Conservation (phyloP, 1,140 invertebrate genomes). For the Cyphomyrmex costatus region DNA sequence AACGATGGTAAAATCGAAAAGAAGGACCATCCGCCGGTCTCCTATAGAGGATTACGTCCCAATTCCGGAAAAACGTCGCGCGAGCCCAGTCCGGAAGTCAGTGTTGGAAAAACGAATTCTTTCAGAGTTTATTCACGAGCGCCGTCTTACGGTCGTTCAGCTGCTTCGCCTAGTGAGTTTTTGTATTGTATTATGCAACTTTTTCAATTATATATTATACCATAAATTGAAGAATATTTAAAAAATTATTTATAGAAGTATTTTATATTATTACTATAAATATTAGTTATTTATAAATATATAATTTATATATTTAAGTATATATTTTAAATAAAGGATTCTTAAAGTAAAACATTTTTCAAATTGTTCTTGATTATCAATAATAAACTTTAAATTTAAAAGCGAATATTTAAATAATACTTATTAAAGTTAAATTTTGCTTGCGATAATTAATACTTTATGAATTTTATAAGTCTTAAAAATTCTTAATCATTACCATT, state of each 20-base stretch:
- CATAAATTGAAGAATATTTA: not conserved
- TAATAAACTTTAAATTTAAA: not conserved
- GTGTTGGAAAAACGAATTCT: conserved; percentile 77
- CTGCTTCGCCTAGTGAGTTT: conserved; percentile 76
- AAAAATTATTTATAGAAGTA: not conserved
- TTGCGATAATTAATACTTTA: not conserved
- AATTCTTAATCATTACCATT: conserved; percentile 1
- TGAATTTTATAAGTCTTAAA: not conserved
- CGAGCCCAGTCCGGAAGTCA: conserved; percentile 83
- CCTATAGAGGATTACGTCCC: conserved; percentile 77
- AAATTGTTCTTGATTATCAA: not conserved
- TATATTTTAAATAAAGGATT: not conserved
- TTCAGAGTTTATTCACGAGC: conserved; percentile 79
- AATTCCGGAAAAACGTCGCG: conserved; percentile 79
- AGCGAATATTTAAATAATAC: no score
- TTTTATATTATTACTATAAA: conserved; percentile 11
- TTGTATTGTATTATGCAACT: not conserved
- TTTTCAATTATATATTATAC: not conserved
- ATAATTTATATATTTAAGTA: not conserved
- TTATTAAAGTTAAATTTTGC: not conserved
- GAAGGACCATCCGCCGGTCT: conserved; percentile 78
- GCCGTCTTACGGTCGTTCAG: conserved; percentile 77
- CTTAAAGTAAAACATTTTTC: not conserved
- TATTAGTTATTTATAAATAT: not conserved
- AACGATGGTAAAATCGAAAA: conserved; percentile 78